phyloP scores from a whole-genome alignment of 1,140 invertebrate species.

The Oreohelix idahoensis region DNA sequence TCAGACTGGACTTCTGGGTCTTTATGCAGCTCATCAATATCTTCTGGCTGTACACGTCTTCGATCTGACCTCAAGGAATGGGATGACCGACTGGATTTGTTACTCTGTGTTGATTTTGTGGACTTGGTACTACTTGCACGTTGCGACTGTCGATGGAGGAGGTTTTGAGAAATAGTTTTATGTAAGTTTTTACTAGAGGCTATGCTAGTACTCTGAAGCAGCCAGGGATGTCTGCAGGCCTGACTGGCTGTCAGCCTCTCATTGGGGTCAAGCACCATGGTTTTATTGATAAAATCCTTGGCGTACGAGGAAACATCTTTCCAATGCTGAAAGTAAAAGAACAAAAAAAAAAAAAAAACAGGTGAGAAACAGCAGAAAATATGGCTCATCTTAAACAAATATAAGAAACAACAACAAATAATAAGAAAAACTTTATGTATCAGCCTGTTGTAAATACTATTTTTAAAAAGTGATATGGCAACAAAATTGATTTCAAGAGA shows the following conservation, averaged over 20 bases:
- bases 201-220: slow-evolving; percentile 60
- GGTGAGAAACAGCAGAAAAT: too few species aligned
- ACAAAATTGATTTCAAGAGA: too few species aligned
- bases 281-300: slow-evolving; percentile 75
- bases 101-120: slow-evolving; percentile 66
- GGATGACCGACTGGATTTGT: slow-evolving; percentile 74
- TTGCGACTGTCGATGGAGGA: slow-evolving; percentile 57
- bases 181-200: slow-evolving; percentile 69
- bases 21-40: slow-evolving; percentile 74
- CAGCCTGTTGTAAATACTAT: too few species aligned
- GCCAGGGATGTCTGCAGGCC: slow-evolving; percentile 73
- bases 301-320: slow-evolving; percentile 73
- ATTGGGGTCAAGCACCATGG: slow-evolving; percentile 72
- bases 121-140: slow-evolving; percentile 64
- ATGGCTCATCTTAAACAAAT: too few species aligned
- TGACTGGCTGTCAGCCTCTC: slow-evolving; percentile 61
- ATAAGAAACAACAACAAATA: too few species aligned
- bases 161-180: slow-evolving; percentile 67
- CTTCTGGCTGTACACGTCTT: slow-evolving; percentile 74
- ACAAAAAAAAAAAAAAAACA: too few species aligned
- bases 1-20: slow-evolving; percentile 73
- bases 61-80: slow-evolving; percentile 74
- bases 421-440: too few species aligned
- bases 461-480: too few species aligned
- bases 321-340: slow-evolving; percentile 72